These are phyloP conservation scores for Portunus trituberculatus DNA, from an alignment of 1,140 invertebrate species.

Conservation along the genomic window DNA sequence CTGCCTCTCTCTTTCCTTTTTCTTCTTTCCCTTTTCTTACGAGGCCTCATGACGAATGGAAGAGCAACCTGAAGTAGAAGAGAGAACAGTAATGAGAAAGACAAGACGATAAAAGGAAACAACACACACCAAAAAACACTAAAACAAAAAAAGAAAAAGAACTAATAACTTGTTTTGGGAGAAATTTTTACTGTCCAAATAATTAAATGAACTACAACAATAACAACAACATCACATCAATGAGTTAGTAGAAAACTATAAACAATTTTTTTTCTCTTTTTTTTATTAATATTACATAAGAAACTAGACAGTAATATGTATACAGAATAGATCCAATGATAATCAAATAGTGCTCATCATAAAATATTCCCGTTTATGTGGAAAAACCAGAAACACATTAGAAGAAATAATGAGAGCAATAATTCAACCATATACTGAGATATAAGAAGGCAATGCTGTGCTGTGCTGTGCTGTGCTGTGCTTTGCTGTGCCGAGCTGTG, in stretches of 20 bases:
- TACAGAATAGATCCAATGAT: not conserved
- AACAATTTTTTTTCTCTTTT: too few relatives aligned
- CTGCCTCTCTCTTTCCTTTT: not conserved
- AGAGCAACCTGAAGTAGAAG: not conserved
- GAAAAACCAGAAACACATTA: not conserved
- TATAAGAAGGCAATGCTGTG: conserved; percentile 17
- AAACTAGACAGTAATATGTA: not conserved
- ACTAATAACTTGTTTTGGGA: too few relatives aligned
- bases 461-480: not conserved
- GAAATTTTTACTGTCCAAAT: too few relatives aligned
- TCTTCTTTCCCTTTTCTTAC: conserved; percentile 2
- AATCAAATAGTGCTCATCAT: not conserved
- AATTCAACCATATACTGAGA: not conserved
- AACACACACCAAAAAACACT: not conserved
- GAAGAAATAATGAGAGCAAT: not conserved
- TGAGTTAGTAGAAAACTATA: too few relatives aligned
- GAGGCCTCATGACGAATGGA: not conserved
- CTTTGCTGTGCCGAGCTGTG: not conserved
- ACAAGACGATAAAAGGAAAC: not conserved
- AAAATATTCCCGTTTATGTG: not conserved
- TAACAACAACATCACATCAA: too few relatives aligned
- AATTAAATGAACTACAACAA: not conserved
- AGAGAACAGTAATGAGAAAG: not conserved
- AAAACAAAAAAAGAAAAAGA: too few relatives aligned
- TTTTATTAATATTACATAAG: too few relatives aligned